phyloP scores from a whole-genome alignment of 2,888 invertebrate species.

The Pyrochroa serraticornis region DNA sequence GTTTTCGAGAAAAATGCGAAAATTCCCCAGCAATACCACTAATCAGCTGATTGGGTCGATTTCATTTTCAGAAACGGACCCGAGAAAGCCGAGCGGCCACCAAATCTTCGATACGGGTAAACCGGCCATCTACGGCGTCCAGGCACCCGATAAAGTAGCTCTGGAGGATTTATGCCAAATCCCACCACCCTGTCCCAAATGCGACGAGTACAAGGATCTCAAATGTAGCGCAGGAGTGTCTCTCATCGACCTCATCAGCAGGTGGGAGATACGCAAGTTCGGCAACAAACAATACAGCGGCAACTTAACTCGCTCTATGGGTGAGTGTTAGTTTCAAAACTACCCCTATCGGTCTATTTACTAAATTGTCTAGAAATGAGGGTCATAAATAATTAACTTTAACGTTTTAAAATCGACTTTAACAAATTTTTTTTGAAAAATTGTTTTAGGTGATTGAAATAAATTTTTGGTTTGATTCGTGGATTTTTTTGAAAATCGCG shows the following conservation, averaged over 20 bases:
- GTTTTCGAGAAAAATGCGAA: too few species aligned
- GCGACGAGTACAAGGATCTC: constrained; percentile 61
- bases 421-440: too few species aligned
- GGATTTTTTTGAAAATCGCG: too few species aligned
- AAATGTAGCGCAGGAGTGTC: constrained; percentile 66
- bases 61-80: constrained; percentile 56
- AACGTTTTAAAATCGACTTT: too few species aligned
- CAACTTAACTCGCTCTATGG: constrained; percentile 60
- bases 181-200: constrained; percentile 66
- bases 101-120: background rate
- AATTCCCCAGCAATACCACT: too few species aligned
- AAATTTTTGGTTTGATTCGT: too few species aligned
- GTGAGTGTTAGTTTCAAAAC: too few species aligned
- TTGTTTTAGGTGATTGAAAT: too few species aligned
- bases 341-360: too few species aligned
- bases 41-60: background rate
- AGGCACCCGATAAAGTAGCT: constrained; percentile 60
- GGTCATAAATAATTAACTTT: too few species aligned
- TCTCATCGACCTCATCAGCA: constrained; percentile 63
- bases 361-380: too few species aligned
- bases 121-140: constrained; percentile 61
- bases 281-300: constrained; percentile 66
- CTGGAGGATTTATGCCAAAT: constrained; percentile 67
- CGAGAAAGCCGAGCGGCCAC: constrained; percentile 43
- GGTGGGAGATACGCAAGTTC: constrained; percentile 62